Conservation (phyloP, 2,797 vertebrate genomes). For the Enteromius mattozi region DNA sequence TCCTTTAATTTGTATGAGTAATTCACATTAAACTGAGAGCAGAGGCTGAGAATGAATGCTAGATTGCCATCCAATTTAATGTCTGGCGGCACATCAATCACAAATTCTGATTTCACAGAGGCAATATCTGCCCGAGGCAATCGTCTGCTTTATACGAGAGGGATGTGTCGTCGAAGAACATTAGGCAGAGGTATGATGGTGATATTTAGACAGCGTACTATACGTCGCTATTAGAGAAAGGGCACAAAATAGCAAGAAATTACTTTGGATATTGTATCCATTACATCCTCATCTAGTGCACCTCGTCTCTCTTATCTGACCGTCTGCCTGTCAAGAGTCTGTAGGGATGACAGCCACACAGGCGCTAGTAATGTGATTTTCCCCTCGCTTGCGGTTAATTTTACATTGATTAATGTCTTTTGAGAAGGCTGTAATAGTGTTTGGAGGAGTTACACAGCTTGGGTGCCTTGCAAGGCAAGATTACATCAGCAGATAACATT, state of each 20-base stretch:
- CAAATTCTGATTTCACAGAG: slow-evolving; percentile 6
- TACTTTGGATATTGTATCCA: slow-evolving; percentile 21
- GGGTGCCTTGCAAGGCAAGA: slow-evolving; percentile 18
- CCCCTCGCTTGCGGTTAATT: slow-evolving; percentile 30
- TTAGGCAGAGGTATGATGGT: slow-evolving; percentile 24
- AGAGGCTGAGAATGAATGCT: slow-evolving; percentile 29
- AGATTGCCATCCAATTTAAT: slow-evolving; percentile 48
- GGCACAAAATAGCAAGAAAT: slow-evolving; percentile 22
- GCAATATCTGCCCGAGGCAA: slow-evolving; percentile 34
- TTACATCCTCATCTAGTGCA: slow-evolving; percentile 24
- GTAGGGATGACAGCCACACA: slow-evolving; percentile 24
- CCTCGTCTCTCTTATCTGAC: slow-evolving; percentile 31
- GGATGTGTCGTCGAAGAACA: background rate
- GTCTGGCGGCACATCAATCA: slow-evolving; percentile 46
- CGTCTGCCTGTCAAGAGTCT: slow-evolving; percentile 25
- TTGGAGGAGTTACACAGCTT: slow-evolving; percentile 30
- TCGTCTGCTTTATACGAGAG: slow-evolving; percentile 10
- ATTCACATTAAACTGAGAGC: slow-evolving; percentile 47
- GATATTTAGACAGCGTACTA: slow-evolving; percentile 9
- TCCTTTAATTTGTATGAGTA: slow-evolving; percentile 49
- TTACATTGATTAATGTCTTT: slow-evolving; percentile 50
- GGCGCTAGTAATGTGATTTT: slow-evolving; percentile 41
- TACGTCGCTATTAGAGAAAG: slow-evolving; percentile 11
- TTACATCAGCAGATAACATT: slow-evolving; percentile 27
- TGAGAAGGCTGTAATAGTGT: slow-evolving; percentile 42